Percentiles rank a stretch among this genome's conserved stretches.
These are phyloP conservation scores for Brachionus koreanus DNA, from an alignment of 1,140 invertebrate genomes.

Conservation along the genomic window DNA sequence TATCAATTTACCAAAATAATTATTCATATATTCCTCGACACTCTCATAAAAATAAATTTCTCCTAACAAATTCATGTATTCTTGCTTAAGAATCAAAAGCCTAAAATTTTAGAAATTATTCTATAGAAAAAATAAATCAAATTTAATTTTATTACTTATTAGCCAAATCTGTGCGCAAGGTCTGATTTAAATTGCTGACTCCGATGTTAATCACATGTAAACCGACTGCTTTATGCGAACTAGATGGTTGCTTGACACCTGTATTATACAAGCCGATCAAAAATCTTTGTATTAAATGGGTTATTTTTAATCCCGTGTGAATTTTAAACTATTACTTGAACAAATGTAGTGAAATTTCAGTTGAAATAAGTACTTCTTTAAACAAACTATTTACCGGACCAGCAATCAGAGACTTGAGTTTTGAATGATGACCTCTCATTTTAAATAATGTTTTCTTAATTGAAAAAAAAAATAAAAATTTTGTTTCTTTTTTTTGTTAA, in stretches of 20 bases:
- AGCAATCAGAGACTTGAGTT: neutral
- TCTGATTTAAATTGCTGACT: conserved; percentile 15
- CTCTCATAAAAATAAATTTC: conserved; percentile 26
- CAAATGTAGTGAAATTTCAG: conserved; percentile 16
- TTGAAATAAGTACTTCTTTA: conserved; percentile 20
- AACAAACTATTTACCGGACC: conserved; percentile 28
- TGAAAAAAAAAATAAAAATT: conserved; percentile 4
- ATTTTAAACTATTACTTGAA: conserved; percentile 18
- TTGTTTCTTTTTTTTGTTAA: neutral
- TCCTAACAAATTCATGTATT: neutral
- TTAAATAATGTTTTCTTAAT: conserved; percentile 12
- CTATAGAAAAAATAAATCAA: too few relatives aligned
- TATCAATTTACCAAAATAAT: conserved; percentile 30
- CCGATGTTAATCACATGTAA: conserved; percentile 39
- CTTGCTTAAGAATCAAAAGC: neutral
- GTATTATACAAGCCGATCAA: conserved; percentile 16
- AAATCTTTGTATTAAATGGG: neutral
- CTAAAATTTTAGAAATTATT: neutral
- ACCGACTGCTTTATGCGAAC: conserved; percentile 10
- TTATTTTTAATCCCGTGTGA: neutral
- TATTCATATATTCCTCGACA: conserved; percentile 12
- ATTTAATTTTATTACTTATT: neutral
- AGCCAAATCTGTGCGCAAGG: conserved; percentile 25
- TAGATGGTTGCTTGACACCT: conserved; percentile 14
- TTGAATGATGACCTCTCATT: conserved; percentile 22